Base-by-base conservation (phyloP, 1,140 invertebrate species). In the Agraylea sexmaculata region DNA sequence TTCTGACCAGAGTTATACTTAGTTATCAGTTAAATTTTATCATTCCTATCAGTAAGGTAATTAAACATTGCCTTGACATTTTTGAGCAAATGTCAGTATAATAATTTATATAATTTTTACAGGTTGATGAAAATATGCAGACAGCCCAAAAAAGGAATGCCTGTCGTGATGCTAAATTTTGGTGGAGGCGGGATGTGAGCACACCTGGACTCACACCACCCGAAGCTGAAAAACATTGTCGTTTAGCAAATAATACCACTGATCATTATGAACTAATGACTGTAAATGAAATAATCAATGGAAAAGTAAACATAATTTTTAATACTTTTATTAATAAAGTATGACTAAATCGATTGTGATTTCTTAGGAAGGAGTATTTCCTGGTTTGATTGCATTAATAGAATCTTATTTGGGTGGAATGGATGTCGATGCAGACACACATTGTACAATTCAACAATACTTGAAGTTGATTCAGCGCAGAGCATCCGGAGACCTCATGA, bases 121-220 rank as follows among this genome's bases (percentile, higher is more conserved):
- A 85, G 80, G 88, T 98, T 28, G 94, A 97, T 60, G 91, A 97
- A 65, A 99, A 99, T 64, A 95, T 99, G 91, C 76, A 83, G 52
- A 81, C 77, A 34, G 92, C 92, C 7, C 92, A 97, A 66, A 83
- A 84, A 58, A 73, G 82, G 34, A 83, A 95, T 63, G 93, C 95
- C 13, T 77, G 88, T 16, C 66, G 71, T 30, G 68, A 71, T 28
- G 73, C 87, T 58, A 83, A 83, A 55, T 95, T 97, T 66, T 94
- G 87, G 84, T 96, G 94, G 66, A 75, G 88, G 7, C 79, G 77
- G 47, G 81, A 89, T 58, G 77, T 89, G 31, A 77, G 74, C 16
- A 78, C 65, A 31, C 59, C 60, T 31, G 47, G 51, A 36, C 51
- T 58, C 7, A 62, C 54, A 17, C 62, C 62, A 36, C 59, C 63